phyloP scores from a whole-genome alignment of 2,888 invertebrate genomes.

The Lymantria monacha region DNA sequence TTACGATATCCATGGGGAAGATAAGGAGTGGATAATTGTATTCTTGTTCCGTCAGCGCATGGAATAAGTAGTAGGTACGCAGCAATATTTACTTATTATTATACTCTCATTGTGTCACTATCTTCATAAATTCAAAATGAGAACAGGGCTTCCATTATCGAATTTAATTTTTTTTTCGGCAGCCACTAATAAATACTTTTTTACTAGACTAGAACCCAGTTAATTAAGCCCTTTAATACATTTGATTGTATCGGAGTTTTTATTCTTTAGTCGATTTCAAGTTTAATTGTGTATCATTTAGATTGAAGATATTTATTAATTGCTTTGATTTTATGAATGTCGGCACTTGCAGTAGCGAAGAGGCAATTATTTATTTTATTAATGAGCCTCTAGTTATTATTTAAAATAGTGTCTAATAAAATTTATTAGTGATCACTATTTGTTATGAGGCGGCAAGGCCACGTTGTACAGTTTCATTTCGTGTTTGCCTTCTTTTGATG shows the following conservation, averaged over 20 bases:
- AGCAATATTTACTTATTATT: not conserved
- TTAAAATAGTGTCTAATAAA: too few relatives aligned
- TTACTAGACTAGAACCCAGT: slow-evolving; percentile 15
- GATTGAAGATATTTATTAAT: slow-evolving; percentile 20
- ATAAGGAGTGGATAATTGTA: too few relatives aligned
- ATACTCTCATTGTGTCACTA: slow-evolving; percentile 19
- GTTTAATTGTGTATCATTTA: slow-evolving; percentile 23
- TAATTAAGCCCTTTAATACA: slow-evolving; percentile 18
- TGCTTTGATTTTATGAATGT: not conserved
- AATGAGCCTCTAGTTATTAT: not conserved
- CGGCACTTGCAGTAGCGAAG: not conserved
- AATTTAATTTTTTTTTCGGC: slow-evolving; percentile 40
- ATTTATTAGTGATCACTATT: too few relatives aligned
- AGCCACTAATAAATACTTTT: slow-evolving; percentile 34
- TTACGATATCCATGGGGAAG: too few relatives aligned
- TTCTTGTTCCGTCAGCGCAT: too few relatives aligned
- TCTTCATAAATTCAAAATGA: slow-evolving; percentile 41
- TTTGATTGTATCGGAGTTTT: slow-evolving; percentile 11
- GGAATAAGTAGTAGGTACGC: too few relatives aligned
- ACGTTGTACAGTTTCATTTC: too few relatives aligned
- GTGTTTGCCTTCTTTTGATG: too few relatives aligned
- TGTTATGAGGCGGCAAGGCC: too few relatives aligned
- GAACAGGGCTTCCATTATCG: slow-evolving; percentile 44
- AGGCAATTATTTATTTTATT: not conserved
- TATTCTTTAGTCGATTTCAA: slow-evolving; percentile 13